A percentile compares a stretch with the other conserved stretches of the same genome.
phyloP scores from a whole-genome alignment of 2,888 invertebrate genomes.

The Drosophila siamana region DNA sequence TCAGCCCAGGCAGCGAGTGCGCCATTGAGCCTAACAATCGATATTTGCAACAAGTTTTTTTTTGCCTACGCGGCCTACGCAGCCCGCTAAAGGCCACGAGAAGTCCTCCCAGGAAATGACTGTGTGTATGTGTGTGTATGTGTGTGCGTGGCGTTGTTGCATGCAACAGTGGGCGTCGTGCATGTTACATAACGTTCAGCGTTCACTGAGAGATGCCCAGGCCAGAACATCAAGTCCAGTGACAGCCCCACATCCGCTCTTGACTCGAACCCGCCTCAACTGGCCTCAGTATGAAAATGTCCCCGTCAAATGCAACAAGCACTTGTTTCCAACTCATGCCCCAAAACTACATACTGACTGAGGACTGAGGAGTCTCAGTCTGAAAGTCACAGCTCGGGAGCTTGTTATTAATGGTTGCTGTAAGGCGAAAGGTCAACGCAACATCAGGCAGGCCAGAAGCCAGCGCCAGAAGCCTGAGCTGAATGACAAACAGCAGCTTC shows the following conservation, averaged over 20 bases:
- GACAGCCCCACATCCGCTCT: conserved; percentile 8
- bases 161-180: conserved; percentile 30
- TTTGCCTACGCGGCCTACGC: conserved; percentile 44
- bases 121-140: not conserved
- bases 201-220: conserved; percentile 14
- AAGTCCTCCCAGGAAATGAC: conserved; percentile 11
- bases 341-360: not conserved
- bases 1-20: conserved; percentile 16
- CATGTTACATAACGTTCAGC: conserved; percentile 48
- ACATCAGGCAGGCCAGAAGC: not conserved
- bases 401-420: conserved; percentile 32
- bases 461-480: not conserved
- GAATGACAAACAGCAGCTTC: conserved; percentile 42
- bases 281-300: conserved; percentile 31
- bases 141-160: conserved; percentile 17
- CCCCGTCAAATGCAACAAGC: conserved; percentile 60
- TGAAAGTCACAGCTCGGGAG: not conserved
- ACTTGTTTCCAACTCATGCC: conserved; percentile 28
- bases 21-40: conserved; percentile 59
- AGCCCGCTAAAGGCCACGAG: conserved; percentile 38
- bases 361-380: too few relatives aligned
- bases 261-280: not conserved
- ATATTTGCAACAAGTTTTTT: conserved; percentile 81
- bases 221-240: conserved; percentile 12
- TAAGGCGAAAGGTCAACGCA: conserved; percentile 32